Percentiles rank a stretch among this genome's conserved stretches.
These are phyloP conservation scores for Smithornis capensis DNA, from an alignment of 2,113 vertebrate genomes.

Conservation along the genomic window DNA sequence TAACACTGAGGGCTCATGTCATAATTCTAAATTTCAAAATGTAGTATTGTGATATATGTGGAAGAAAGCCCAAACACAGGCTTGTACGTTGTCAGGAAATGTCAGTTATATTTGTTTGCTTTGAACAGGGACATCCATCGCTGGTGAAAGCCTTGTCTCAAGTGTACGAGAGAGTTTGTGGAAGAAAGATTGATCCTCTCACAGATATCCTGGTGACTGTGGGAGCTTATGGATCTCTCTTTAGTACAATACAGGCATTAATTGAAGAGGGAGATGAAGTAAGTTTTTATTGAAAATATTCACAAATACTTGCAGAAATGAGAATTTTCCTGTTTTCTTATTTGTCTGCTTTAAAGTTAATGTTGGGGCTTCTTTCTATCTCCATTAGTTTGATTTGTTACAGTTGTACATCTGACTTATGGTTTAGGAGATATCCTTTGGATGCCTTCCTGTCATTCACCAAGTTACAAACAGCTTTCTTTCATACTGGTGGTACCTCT, in stretches of 20 bases:
- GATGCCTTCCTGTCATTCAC: background rate
- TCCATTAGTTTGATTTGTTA: background rate
- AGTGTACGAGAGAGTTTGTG: slow-evolving; percentile 85
- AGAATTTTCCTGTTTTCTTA: background rate
- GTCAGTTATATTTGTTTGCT: background rate
- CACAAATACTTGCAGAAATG: background rate
- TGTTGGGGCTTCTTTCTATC: background rate
- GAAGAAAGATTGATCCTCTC: slow-evolving; percentile 82
- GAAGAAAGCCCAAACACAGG: background rate
- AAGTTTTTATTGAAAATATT: slow-evolving; percentile 28
- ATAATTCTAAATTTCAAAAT: background rate
- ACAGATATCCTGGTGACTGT: slow-evolving; percentile 91
- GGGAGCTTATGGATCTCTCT: slow-evolving; percentile 92
- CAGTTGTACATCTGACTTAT: background rate
- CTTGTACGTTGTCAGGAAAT: background rate
- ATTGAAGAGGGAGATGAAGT: slow-evolving; percentile 94
- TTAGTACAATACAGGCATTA: slow-evolving; percentile 86
- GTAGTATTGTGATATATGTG: background rate
- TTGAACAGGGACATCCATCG: slow-evolving; percentile 85
- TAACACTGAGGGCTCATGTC: background rate
- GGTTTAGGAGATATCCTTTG: background rate
- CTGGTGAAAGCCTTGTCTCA: slow-evolving; percentile 90
- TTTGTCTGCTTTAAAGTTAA: background rate
- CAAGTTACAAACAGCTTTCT: background rate
- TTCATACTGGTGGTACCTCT: background rate